phyloP scores from a whole-genome alignment of 2,888 invertebrate species.

The Phrixothrix hirtus region DNA sequence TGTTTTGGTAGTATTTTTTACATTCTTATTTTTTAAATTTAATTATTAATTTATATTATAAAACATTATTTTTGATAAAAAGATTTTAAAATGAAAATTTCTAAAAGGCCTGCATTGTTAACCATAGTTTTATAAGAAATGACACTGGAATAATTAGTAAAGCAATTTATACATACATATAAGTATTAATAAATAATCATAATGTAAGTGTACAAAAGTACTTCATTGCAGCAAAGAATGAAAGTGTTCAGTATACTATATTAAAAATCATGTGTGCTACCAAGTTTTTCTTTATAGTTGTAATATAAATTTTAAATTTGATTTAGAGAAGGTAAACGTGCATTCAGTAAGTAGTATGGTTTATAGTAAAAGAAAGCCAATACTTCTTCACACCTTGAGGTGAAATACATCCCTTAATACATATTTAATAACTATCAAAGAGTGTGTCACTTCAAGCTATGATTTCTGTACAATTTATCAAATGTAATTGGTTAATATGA shows the following conservation, averaged over 20 bases:
- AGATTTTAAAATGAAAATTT: too few species aligned
- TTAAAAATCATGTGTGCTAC: slow-evolving; percentile 44
- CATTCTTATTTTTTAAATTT: too few species aligned
- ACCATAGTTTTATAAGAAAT: slow-evolving; percentile 22
- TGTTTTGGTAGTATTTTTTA: too few species aligned
- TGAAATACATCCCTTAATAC: too few species aligned
- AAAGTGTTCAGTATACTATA: slow-evolving; percentile 50
- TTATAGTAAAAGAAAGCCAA: too few species aligned
- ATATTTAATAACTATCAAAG: too few species aligned
- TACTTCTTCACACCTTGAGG: too few species aligned
- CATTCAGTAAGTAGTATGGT: slow-evolving; percentile 7
- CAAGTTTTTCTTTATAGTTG: too few species aligned
- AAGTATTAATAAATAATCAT: slow-evolving; percentile 36
- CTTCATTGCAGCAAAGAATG: slow-evolving; percentile 42
- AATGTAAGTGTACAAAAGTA: slow-evolving; percentile 25
- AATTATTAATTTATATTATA: too few species aligned
- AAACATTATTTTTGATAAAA: too few species aligned
- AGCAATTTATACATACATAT: slow-evolving; percentile 46
- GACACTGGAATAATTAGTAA: slow-evolving; percentile 46
- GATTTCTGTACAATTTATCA: not conserved
- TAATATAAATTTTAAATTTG: not conserved
- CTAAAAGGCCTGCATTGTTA: too few species aligned
- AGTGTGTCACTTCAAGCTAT: not conserved
- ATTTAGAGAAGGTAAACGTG: slow-evolving; percentile 14
- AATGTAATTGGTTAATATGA: slow-evolving; percentile 7